Base-by-base conservation (phyloP, 2,888 invertebrate genomes). In the Chaetogeoica ovagalla region DNA sequence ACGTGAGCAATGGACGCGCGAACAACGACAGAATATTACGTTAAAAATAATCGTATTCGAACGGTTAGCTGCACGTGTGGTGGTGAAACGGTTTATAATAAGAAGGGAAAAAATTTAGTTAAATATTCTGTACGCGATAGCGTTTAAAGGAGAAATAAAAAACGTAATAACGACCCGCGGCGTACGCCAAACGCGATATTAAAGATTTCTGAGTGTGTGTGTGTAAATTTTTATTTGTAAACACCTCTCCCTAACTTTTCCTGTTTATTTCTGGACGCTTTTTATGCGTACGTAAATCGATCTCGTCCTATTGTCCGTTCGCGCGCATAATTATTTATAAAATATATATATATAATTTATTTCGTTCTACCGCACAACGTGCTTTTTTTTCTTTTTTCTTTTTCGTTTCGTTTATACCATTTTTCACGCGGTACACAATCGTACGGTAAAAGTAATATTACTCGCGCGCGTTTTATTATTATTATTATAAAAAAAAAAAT, bases 81-180 rank as follows among this genome's bases (percentile, higher is more conserved):
- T 30, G 30, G 30, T 30, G 30, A 30, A 43, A 59, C 59, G 17
- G 55, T 70, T 57, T 13, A 30, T 30, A 30, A 30, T 4, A 30
- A 30, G 4, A 30, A 30, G 4, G n/a, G 21, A 57, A 39, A 57
- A 37, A 30, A 30, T 30, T n/a, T n/a, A 21, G 39, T 71, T 23
- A 71, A 71, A 71, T 71, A 71, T 71, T 71, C 71, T 43, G 11
- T 7, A 60, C 59, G 71, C 30, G 30, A 30, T 30, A 39, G 43
- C 55, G 1, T 7, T 60, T 71, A 71, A 43, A 43, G 1, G 39
- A 39, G 8, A 71, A 43, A 21, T 17, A 39, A 21, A 6, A 6
- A 11, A 21, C 59, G 19, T 69, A 30, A 4, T 30, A 30, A 30
- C 4, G 30, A 4, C 30, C 30, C 30, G 30, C 30, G 30, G 30